Evolutionary conservation across 1,140 invertebrate genomes (phyloP).

Genomic region (Ceratosolen solmsi): DNA sequence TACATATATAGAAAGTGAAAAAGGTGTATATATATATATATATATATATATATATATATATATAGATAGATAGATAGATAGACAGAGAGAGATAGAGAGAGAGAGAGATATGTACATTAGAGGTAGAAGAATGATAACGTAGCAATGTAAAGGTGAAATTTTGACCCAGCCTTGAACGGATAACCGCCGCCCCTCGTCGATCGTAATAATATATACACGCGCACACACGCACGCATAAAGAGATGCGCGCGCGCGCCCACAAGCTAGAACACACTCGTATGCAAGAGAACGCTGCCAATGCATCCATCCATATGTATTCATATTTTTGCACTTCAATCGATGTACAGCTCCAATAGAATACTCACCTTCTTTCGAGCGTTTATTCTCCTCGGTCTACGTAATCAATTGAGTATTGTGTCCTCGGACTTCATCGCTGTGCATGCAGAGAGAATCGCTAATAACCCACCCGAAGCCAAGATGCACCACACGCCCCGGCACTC

Average conservation of each 20-base stretch:
- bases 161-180: conserved; percentile 68
- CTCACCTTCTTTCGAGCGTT: conserved; percentile 22
- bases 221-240: not conserved
- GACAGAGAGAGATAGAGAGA: conserved; percentile 48
- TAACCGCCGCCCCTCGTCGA: conserved; percentile 64
- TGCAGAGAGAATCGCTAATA: conserved; percentile 59
- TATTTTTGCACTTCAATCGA: not conserved
- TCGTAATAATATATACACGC: conserved; percentile 6
- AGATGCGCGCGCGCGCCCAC: conserved; percentile 57
- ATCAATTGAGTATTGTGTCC: not conserved
- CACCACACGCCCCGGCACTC: conserved; percentile 45
- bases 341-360: not conserved
- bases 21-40: conserved; percentile 50
- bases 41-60: conserved; percentile 23
- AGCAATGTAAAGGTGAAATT: conserved; percentile 71
- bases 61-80: not conserved
- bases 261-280: not conserved
- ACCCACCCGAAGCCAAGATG: conserved; percentile 44
- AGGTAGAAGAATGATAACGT: conserved; percentile 66
- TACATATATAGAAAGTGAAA: conserved; percentile 59
- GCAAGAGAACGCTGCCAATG: not conserved
- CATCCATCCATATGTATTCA: not conserved
- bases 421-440: conserved; percentile 10
- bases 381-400: no score
- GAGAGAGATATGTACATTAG: conserved; percentile 68